These are phyloP conservation scores for Morphnarchus princeps DNA, from an alignment of 2,113 vertebrate species.

Conservation along the genomic window DNA sequence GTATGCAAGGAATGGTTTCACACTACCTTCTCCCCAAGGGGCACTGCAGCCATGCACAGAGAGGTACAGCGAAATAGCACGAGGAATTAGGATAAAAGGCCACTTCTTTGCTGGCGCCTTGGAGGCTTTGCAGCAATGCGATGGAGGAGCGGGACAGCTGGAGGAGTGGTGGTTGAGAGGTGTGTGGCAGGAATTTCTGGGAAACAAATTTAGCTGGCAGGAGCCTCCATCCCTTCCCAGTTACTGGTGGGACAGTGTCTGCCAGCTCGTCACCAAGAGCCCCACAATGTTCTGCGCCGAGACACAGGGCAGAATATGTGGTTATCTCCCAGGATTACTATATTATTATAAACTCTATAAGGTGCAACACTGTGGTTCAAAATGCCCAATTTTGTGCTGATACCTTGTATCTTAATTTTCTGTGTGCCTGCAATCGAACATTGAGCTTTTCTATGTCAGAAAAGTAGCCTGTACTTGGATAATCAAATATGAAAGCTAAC, in stretches of 20 bases:
- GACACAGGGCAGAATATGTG: not conserved
- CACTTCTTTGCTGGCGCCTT: not conserved
- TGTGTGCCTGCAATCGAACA: not conserved
- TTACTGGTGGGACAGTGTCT: accelerated
- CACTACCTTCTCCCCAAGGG: not conserved
- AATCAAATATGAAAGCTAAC: not conserved
- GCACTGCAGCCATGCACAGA: not conserved
- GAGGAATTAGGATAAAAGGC: not conserved
- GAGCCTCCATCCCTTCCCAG: not conserved
- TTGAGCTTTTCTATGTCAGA: not conserved
- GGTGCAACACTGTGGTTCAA: not conserved
- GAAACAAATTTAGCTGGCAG: not conserved
- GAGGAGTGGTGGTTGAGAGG: not conserved
- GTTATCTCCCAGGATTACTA: not conserved
- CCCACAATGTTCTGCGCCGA: not conserved
- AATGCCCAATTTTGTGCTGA: not conserved
- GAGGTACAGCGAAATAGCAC: not conserved
- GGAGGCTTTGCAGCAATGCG: not conserved
- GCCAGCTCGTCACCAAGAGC: not conserved
- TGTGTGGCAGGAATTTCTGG: not conserved
- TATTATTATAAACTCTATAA: not conserved
- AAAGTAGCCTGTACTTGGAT: not conserved
- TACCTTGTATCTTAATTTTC: not conserved
- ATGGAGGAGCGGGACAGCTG: not conserved
- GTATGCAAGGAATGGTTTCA: not conserved